Percentiles rank a stretch among this genome's conserved stretches.
These are phyloP conservation scores for Archips xylosteana DNA, from an alignment of 2,888 invertebrate genomes.

Conservation along the genomic window DNA sequence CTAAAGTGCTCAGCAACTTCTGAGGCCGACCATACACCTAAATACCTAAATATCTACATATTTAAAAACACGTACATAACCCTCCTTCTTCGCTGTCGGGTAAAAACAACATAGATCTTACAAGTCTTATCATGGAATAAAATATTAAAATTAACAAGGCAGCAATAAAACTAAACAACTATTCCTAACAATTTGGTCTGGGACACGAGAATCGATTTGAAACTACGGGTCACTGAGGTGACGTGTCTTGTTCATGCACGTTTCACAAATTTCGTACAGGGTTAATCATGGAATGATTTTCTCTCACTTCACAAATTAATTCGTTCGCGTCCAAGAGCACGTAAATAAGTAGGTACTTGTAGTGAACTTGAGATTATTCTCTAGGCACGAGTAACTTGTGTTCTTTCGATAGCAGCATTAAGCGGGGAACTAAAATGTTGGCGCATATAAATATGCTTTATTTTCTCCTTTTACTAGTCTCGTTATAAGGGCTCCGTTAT, in stretches of 20 bases:
- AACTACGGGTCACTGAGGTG: not conserved
- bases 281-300: conserved; percentile 52
- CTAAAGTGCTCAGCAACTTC: no score
- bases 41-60: no score
- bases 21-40: no score
- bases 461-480: no score
- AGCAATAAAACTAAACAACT: not conserved
- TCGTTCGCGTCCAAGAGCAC: conserved; percentile 25
- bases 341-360: not conserved
- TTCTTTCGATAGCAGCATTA: not conserved
- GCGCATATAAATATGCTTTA: no score
- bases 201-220: not conserved
- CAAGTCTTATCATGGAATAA: no score
- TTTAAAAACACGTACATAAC: no score
- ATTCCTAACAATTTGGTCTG: not conserved
- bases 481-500: no score
- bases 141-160: no score
- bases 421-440: no score
- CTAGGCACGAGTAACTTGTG: conserved; percentile 5
- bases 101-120: no score
- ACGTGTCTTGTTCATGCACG: conserved; percentile 31
- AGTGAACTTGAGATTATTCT: conserved; percentile 1
- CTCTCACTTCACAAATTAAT: conserved; percentile 48
- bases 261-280: not conserved
- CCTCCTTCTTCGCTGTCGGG: no score